phyloP scores from a whole-genome alignment of 2,113 vertebrate genomes.

The Raja brachyura region DNA sequence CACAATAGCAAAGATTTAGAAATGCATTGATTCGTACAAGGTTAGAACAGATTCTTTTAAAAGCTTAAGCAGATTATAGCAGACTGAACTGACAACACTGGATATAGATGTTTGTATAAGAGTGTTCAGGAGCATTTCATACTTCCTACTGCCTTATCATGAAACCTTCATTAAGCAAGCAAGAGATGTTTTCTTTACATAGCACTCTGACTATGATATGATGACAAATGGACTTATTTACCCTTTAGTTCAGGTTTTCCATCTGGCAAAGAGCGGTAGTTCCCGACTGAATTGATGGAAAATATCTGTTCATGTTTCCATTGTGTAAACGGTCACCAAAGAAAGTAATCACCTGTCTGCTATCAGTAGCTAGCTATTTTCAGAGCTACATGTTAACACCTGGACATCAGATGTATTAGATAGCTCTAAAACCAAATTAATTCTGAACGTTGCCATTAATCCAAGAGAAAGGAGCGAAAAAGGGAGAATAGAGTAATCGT shows the following conservation, averaged over 20 bases:
- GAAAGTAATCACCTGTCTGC: not conserved
- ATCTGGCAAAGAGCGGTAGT: not conserved
- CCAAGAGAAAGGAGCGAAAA: not conserved
- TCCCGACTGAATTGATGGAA: not conserved
- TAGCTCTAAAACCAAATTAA: not conserved
- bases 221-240: not conserved
- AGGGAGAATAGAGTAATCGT: too few species aligned
- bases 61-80: not conserved
- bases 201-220: not conserved
- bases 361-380: not conserved
- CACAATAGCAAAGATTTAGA: too few species aligned
- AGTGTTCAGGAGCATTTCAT: not conserved
- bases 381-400: not conserved
- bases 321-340: not conserved
- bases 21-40: not conserved
- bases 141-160: not conserved
- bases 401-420: not conserved
- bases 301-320: not conserved
- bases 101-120: not conserved
- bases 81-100: not conserved
- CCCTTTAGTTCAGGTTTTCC: not conserved
- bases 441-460: not conserved
- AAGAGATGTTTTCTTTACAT: not conserved
- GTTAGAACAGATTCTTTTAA: not conserved
- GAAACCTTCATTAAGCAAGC: not conserved